Evolutionary conservation across 2,888 invertebrate species (phyloP), one percentile per base, ranked within the genome.

Genomic region (Ormyrus pomaceus): DNA sequence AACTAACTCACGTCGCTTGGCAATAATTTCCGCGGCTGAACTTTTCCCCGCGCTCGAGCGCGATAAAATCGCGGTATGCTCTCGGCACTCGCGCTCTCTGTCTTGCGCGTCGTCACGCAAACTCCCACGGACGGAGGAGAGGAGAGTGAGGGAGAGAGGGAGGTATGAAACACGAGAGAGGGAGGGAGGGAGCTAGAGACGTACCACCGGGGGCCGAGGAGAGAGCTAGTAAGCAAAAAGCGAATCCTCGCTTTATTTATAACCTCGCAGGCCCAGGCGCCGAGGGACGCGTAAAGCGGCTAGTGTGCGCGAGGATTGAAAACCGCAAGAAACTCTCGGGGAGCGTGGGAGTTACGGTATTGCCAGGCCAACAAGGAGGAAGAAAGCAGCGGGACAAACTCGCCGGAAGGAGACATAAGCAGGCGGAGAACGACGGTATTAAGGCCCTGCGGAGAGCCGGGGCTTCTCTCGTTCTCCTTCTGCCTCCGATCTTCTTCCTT

Each of bases 221-320:
- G 11, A 56, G 51, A 11, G 46, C 48, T 13, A 7, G 46, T 53
- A 19, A 46, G 65, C 46, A 66, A 55, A 19, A 68, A 68, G 45
- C 48, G 68, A 46, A 76, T 68, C 53, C 68, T 56, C 59, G 68
- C 62, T 69, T 76, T 76, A 76, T 76, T 76, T 76, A 76, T 61
- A 62, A 61, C 68, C 48, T 46, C 11, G 61, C 62, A 62, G 62
- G 61, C 46, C 71, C 51, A 51, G 11, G 51, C 55, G 45, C 69
- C 64, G 19, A 13, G 73, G 64, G 62, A 56, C 56, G 48, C 56
- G 65, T 56, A 73, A 74, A 74, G 50, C 56, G 65, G 46, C 56
- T 58, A n/a, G 56, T n/a, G 34, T 34, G 50, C 11, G 55, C 46
- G 50, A 70, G 66, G 70, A 70, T 77, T 77, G 70, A 70, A 70